Evolutionary conservation across 2,113 vertebrate genomes (phyloP).

Genomic region (Microcebus murinus): DNA sequence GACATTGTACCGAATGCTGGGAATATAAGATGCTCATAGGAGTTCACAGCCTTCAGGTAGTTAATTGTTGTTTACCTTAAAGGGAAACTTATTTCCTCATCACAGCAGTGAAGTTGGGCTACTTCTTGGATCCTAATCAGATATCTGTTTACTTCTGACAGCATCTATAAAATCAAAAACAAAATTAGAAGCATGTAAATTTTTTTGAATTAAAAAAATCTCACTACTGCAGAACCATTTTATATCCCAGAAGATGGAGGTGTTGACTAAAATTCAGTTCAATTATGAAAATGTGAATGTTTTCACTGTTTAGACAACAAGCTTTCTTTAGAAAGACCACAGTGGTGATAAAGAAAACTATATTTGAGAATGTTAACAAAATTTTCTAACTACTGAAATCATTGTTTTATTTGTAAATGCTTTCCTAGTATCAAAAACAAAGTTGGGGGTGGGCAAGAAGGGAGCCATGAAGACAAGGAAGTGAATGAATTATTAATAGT

Average conservation of each 20-base stretch:
- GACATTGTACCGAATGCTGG: not conserved
- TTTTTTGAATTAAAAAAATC: not conserved
- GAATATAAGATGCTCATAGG: too few species aligned
- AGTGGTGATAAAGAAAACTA: not conserved
- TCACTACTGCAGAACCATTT: not conserved
- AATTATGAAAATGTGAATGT: not conserved
- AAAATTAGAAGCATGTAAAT: conserved; percentile 48
- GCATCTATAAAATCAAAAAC: conserved; percentile 80
- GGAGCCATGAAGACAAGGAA: not conserved
- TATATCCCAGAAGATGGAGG: not conserved
- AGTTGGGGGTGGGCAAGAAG: not conserved
- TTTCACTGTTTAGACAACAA: conserved; percentile 31
- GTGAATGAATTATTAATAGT: not conserved
- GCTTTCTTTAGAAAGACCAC: not conserved
- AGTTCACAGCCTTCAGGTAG: not conserved
- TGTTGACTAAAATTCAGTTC: not conserved
- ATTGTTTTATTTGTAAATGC: not conserved
- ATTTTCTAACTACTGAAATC: conserved; percentile 3
- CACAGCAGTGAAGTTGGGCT: conserved; percentile 83
- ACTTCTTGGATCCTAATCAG: conserved; percentile 89
- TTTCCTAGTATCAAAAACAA: not conserved
- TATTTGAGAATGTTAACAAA: not conserved
- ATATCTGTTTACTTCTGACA: conserved; percentile 88
- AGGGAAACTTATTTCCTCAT: conserved; percentile 84
- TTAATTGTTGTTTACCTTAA: conserved; percentile 84